These are phyloP conservation scores for Neolamprologus cancellatus DNA, from an alignment of 2,113 vertebrate genomes.

Conservation along the genomic window DNA sequence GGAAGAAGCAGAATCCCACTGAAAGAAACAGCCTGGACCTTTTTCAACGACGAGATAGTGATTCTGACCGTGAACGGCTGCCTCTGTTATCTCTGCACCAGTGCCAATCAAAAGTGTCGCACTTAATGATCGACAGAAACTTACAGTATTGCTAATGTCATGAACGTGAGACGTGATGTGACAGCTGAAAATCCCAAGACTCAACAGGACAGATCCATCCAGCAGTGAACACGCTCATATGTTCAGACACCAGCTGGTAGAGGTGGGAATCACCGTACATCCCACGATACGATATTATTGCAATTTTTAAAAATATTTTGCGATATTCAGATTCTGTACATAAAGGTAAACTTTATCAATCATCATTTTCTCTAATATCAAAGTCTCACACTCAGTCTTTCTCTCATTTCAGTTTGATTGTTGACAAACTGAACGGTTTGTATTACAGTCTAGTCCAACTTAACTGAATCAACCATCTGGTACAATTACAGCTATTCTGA, in stretches of 20 bases:
- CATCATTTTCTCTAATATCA: fast-evolving
- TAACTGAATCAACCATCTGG: no score
- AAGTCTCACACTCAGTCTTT: no score
- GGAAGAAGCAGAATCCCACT: not conserved
- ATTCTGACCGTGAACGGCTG: not conserved
- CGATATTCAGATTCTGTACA: no score
- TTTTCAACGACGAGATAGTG: not conserved
- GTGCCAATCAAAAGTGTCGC: not conserved
- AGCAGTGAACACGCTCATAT: not conserved
- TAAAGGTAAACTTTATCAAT: no score
- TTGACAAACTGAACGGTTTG: no score
- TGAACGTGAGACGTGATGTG: not conserved
- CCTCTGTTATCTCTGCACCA: not conserved
- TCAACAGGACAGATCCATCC: not conserved
- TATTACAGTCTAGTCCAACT: no score
- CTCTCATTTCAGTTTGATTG: no score
- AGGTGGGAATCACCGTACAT: fast-evolving
- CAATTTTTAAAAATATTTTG: fast-evolving
- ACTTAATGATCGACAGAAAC: not conserved
- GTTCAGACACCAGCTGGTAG: not conserved
- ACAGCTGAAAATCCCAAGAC: not conserved
- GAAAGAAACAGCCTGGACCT: not conserved
- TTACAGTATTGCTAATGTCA: not conserved
- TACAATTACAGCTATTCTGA: no score
- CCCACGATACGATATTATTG: no score